phyloP scores from a whole-genome alignment of 2,113 vertebrate genomes.

The zebrafish (Danio rerio) region DNA sequence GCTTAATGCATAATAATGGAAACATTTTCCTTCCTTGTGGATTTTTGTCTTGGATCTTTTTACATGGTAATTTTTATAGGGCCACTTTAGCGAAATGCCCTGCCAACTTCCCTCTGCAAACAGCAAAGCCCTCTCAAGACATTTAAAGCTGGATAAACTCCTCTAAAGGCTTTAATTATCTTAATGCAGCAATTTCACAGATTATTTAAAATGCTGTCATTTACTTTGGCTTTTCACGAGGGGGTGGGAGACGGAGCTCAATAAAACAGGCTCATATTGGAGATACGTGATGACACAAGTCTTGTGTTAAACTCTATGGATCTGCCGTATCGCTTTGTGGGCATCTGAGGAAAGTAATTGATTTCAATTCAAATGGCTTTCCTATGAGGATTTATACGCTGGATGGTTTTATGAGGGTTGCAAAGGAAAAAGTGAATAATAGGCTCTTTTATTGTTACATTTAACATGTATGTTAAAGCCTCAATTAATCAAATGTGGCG shows the following conservation, averaged over 20 bases:
- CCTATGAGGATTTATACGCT: conserved; percentile 65
- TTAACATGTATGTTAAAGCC: conserved; percentile 71
- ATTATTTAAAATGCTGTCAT: conserved; percentile 59
- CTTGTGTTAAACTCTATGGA: conserved; percentile 25
- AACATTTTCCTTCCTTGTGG: conserved; percentile 31
- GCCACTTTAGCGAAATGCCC: conserved; percentile 50
- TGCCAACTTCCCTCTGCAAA: conserved; percentile 47
- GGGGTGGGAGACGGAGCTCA: conserved; percentile 1
- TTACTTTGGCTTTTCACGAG: conserved; percentile 45
- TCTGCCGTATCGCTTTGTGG: conserved; percentile 41
- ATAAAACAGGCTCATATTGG: conserved; percentile 36
- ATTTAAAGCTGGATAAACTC: conserved; percentile 55
- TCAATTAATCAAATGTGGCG: conserved; percentile 72
- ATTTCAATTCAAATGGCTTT: conserved; percentile 63
- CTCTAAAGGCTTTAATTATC: conserved; percentile 59
- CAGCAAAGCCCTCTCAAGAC: conserved; percentile 26
- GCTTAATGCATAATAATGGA: neutral
- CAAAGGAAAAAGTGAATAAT: conserved; percentile 71
- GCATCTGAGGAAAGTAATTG: conserved; percentile 58
- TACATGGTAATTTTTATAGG: conserved; percentile 47
- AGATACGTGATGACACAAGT: conserved; percentile 40
- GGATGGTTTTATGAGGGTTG: conserved; percentile 64
- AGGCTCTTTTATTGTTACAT: conserved; percentile 70
- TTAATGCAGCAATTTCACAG: conserved; percentile 52
- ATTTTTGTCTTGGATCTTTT: conserved; percentile 29